Base-by-base conservation (phyloP, 2,113 vertebrate genomes). In the Galemys pyrenaicus region DNA sequence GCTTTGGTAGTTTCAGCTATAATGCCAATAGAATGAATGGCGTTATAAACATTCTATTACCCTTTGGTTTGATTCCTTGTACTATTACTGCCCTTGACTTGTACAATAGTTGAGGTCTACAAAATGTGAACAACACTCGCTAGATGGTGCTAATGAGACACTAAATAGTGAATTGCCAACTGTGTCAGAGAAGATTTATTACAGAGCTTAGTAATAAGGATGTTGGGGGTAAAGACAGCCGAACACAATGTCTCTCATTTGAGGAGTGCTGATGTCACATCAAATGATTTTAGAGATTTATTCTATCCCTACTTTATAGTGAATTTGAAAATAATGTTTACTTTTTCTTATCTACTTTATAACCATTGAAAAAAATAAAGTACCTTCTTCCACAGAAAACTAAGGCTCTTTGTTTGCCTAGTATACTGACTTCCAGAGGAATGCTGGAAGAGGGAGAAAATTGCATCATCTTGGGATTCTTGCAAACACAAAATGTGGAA, bases 81-180 rank as follows among this genome's bases (percentile, higher is more conserved):
- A 30, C 6, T 0, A 80, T 89, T 71, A 51, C 24, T 51, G 37
- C 35, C 15, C 22, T 62, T 41, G 37, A 54, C 3, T 87, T 58
- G 3, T 49, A 51, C 49, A 51, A 51, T 15, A 65, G 71, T n/a
- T 46, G 44, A 75, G 54, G 64, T 22, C 92, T 70, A 82, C 24
- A n/a, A 84, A 94, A 86, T 89, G 32, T 71, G 56, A 92, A 8
- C 51, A 79, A 68, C 3, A 6, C 30, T 96, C 97, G 64, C 67
- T 89, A 97, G 97, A 68, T 96, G 97, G 97, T 80, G 87, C 93
- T 93, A 95, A 86, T 81, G 92, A 97, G 96, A 92, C 94, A 93
- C 5, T 71, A 62, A 95, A 49, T 79, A 87, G 22, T 51, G 56
- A 91, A n/a, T 62, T 78, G 54, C 81, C 17, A 73, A n/a, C 3